phyloP scores from a whole-genome alignment of 2,888 invertebrate species.

The Apotomis turbidana region DNA sequence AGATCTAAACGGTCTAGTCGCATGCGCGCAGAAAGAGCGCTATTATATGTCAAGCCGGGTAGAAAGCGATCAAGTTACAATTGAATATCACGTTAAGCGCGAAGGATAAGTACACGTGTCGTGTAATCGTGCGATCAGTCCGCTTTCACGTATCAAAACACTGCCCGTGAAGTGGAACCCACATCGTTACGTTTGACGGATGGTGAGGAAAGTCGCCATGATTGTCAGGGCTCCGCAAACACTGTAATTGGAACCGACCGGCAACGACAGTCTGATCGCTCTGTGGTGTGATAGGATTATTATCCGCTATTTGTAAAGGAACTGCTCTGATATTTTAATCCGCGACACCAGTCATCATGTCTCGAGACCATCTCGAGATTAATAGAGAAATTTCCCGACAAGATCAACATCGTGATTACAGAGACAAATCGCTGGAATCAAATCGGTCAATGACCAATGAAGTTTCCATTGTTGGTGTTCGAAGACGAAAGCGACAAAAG shows the following conservation, averaged over 20 bases:
- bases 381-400: conserved; percentile 28
- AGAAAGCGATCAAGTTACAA: conserved; percentile 71
- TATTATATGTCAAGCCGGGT: conserved; percentile 47
- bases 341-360: conserved; percentile 41
- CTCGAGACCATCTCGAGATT: conserved; percentile 14
- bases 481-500: conserved; percentile 43
- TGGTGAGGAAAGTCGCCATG: conserved; percentile 60
- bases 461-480: conserved; percentile 38
- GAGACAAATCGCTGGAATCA: conserved; percentile 34
- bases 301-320: conserved; percentile 44
- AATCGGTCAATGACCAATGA: conserved; percentile 39
- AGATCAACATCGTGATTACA: conserved; percentile 11
- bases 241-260: conserved; percentile 56
- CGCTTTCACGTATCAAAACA: conserved; percentile 61
- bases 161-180: conserved; percentile 17
- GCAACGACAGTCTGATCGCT: conserved; percentile 45
- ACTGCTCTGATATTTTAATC: conserved; percentile 49
- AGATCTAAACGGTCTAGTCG: not conserved
- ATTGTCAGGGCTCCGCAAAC: conserved; percentile 56
- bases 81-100: conserved; percentile 63
- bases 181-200: conserved; percentile 43
- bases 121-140: conserved; percentile 64
- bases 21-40: conserved; percentile 4
- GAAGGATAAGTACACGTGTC: conserved; percentile 60
- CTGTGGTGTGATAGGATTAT: conserved; percentile 41